These are phyloP conservation scores for Eospalax fontanierii DNA, from an alignment of 2,797 vertebrate genomes.

Conservation along the genomic window DNA sequence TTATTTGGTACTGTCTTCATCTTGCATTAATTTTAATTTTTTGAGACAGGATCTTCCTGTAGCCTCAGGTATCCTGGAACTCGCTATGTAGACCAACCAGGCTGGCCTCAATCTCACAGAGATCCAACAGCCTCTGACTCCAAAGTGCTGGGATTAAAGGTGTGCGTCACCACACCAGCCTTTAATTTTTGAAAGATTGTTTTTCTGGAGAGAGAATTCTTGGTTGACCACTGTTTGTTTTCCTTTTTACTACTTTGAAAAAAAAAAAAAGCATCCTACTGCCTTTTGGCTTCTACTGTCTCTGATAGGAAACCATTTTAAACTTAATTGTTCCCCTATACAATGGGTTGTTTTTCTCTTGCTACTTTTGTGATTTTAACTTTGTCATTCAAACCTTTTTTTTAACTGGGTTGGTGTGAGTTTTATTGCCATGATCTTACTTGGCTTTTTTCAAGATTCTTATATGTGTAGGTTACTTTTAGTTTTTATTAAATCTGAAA, in stretches of 20 bases:
- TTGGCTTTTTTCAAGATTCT: slow-evolving; percentile 2
- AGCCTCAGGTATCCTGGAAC: too few relatives aligned
- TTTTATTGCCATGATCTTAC: slow-evolving; percentile 38
- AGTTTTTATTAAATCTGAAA: slow-evolving; percentile 14
- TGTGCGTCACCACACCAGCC: too few relatives aligned
- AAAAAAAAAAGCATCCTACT: slow-evolving; percentile 8
- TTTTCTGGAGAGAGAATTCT: slow-evolving; percentile 43
- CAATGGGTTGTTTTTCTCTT: slow-evolving; percentile 31
- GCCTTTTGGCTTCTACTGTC: background rate
- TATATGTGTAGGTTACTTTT: background rate
- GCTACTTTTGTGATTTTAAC: slow-evolving; percentile 22
- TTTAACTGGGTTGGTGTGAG: slow-evolving; percentile 4
- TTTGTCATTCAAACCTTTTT: slow-evolving; percentile 51
- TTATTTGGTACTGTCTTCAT: background rate
- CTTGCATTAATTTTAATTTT: background rate
- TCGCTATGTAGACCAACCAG: too few relatives aligned
- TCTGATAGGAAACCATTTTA: slow-evolving; percentile 22
- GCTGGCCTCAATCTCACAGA: too few relatives aligned
- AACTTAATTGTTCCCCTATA: slow-evolving; percentile 1
- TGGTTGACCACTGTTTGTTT: background rate
- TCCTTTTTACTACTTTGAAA: background rate
- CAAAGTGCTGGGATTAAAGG: too few relatives aligned
- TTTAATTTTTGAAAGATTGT: slow-evolving; percentile 37
- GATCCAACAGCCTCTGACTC: too few relatives aligned
- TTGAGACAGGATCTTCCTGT: too few relatives aligned